Base-by-base conservation (phyloP, 2,888 invertebrate species). In the Choristoneura rosaceana region DNA sequence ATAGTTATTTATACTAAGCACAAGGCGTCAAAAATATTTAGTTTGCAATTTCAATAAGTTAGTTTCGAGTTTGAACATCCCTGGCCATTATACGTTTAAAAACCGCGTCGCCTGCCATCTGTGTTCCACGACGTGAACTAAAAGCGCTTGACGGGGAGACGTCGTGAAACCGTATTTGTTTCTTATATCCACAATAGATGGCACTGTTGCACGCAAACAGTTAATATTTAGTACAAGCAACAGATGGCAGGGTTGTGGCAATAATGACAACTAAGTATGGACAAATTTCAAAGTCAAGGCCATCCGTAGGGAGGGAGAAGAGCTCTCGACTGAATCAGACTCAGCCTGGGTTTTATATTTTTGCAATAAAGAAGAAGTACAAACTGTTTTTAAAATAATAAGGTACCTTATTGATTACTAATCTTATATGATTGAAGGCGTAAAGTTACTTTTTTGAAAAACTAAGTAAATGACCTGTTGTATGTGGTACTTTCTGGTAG, bases 71-170 rank as follows among this genome's bases (percentile, higher is more conserved):
- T 43, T 3, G 43, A 43, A 43, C 43, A 43, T 12, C 10, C 43
- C 43, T 43, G 17, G 9, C 43, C 43, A 10, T 47, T 47, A 1
- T 14, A n/a, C 14, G n/a, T 17, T 55, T 55, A 25, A 25, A 55
- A 55, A 55, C 55, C 4, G 3, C 25, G 15, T 33, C 15, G 14
- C 38, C 45, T 52, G 76, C 74, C 78, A 78, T 75, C 80, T 76
- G 71, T 83, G 76, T 69, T 73, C 64, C 15, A n/a, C 41, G 66
- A 71, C 41, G 62, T 10, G 76, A 82, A 83, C 79, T 78, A 75
- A 73, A 69, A 70, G 45, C 50, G 65, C 69, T 70, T 61, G 67
- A 71, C 69, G 65, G 74, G 14, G 45, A 62, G 45, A 25, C 25
- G 25, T 8, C 25, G 3, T 3, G 25, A 10, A n/a, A 15, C 45